These are phyloP conservation scores for Magallana ariakensis DNA, from an alignment of 1,140 invertebrate genomes.

Conservation along the genomic window DNA sequence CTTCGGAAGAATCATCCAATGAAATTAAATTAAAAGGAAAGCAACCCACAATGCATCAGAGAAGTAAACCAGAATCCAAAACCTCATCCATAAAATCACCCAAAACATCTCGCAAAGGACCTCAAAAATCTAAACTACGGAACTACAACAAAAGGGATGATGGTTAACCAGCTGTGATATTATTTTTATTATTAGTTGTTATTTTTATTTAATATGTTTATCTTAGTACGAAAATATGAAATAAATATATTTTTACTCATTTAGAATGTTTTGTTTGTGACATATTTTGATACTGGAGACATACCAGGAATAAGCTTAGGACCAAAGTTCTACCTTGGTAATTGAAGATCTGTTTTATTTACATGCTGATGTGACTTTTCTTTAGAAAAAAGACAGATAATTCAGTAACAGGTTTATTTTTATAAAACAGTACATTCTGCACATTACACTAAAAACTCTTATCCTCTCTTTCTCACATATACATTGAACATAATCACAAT, in stretches of 20 bases:
- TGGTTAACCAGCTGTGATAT: background rate
- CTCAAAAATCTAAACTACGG: slow-evolving; percentile 59
- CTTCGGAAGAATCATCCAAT: background rate
- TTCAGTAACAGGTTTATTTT: too few relatives aligned
- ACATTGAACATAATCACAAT: too few relatives aligned
- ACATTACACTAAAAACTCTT: too few relatives aligned
- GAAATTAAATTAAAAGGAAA: slow-evolving; percentile 49
- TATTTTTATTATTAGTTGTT: background rate
- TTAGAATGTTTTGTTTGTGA: background rate
- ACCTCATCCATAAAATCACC: slow-evolving; percentile 55
- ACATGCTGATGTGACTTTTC: too few relatives aligned
- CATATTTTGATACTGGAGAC: too few relatives aligned
- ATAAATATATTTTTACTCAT: background rate
- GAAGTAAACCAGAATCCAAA: slow-evolving; percentile 46
- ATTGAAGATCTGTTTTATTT: too few relatives aligned
- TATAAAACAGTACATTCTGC: too few relatives aligned
- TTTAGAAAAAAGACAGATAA: too few relatives aligned
- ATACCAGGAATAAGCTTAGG: too few relatives aligned
- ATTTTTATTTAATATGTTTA: too few relatives aligned
- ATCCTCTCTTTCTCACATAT: too few relatives aligned
- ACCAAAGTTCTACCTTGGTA: too few relatives aligned
- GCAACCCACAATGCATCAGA: slow-evolving; percentile 45
- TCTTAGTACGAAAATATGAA: background rate
- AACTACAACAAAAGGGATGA: slow-evolving; percentile 71
- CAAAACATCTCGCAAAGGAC: slow-evolving; percentile 58